Evolutionary conservation across 1,140 invertebrate genomes (phyloP), one percentile per base, ranked within the genome.

Genomic region (Cheumatopsyche charites): DNA sequence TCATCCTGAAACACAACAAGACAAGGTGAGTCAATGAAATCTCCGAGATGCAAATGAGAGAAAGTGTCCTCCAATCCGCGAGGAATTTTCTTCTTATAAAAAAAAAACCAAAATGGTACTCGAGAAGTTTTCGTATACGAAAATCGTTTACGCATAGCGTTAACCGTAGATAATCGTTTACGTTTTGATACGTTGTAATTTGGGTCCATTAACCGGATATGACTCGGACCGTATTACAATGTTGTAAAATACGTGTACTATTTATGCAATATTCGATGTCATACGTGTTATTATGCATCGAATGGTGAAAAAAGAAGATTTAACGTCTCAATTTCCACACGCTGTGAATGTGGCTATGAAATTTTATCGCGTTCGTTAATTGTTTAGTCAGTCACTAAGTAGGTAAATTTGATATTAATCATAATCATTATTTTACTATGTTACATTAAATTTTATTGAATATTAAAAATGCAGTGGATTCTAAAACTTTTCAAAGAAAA

Each of bases 101-200:
- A 36, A 36, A 36, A 36, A n/a, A n/a, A n/a, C n/a, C n/a, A n/a
- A n/a, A n/a, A n/a, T n/a, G n/a, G n/a, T n/a, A n/a, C 6, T 12
- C 2, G 43, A n/a, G 11, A 15, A 45, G 17, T 45, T 45, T 45
- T 45, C 43, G 2, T 2, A 45, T 45, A 17, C 47, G 13, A 17
- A 52, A 52, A 52, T 17, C 47, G 47, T 52, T 17, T 15, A 52
- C 47, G 47, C 15, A 52, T 15, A 52, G 47, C 47, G 19, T 52
- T 17, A 52, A 17, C 47, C 47, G 47, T 52, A 5, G 47, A 19
- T 52, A 52, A 52, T 52, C 47, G 47, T 52, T 52, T 52, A 52
- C 9, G 47, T 52, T 25, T 25, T 58, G 55, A 58, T 58, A 58
- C 55, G 55, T 58, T 58, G 21, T 58, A 58, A 58, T 58, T 58